Evolutionary conservation across 2,797 vertebrate genomes (phyloP).

Genomic region (Pachyuromys duprasi): DNA sequence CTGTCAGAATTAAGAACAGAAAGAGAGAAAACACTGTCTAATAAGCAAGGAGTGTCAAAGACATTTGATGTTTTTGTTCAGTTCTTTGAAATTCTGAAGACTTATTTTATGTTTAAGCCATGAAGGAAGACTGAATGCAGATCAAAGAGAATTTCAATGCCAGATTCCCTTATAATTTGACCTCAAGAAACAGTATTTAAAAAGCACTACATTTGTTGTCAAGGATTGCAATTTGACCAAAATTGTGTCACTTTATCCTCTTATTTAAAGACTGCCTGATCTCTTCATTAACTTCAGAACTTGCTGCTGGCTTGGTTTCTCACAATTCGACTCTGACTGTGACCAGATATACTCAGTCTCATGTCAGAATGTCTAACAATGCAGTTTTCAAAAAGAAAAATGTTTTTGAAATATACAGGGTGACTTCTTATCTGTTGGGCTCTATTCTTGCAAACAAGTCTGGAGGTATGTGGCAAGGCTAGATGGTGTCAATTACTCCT

Average conservation of each 20-base stretch:
- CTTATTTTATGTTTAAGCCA: conserved; percentile 20
- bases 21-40: conserved; percentile 27
- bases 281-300: neutral
- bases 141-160: conserved; percentile 41
- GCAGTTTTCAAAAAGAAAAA: neutral
- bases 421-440: conserved; percentile 1
- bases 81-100: conserved; percentile 18
- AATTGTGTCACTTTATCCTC: conserved; percentile 4
- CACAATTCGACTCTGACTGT: neutral
- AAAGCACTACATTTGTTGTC: conserved; percentile 9
- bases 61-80: neutral
- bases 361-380: neutral
- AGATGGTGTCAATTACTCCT: neutral
- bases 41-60: neutral
- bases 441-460: neutral
- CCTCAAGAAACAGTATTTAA: neutral
- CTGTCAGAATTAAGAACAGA: conserved; percentile 55
- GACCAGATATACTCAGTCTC: neutral
- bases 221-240: neutral
- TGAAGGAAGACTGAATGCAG: neutral
- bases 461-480: neutral
- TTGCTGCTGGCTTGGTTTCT: neutral
- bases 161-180: neutral
- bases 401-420: neutral
- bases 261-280: neutral